phyloP scores from a whole-genome alignment of 1,140 invertebrate genomes.

The Caenorhabditis inopinata region DNA sequence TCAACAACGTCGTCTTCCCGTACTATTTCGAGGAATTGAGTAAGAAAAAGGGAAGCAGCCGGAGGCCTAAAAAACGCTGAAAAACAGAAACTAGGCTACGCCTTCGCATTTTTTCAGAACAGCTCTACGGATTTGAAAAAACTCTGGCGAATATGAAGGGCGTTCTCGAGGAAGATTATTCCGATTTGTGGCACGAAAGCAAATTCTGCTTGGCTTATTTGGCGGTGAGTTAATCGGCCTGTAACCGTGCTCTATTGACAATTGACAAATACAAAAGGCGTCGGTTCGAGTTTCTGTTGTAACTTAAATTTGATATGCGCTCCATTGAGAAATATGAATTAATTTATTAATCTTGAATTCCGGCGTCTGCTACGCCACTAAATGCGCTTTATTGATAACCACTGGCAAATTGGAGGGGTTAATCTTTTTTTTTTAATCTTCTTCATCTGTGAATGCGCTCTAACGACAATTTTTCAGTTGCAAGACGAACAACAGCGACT shows the following conservation, averaged over 20 bases:
- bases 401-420: too few relatives aligned
- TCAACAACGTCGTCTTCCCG: conserved; percentile 7
- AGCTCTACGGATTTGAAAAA: background rate
- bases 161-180: background rate
- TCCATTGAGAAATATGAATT: too few relatives aligned
- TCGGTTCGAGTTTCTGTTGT: too few relatives aligned
- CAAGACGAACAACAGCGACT: background rate
- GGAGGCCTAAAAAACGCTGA: too few relatives aligned
- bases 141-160: background rate
- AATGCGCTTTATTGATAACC: too few relatives aligned
- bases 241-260: background rate
- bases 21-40: conserved; percentile 19
- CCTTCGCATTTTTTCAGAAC: background rate
- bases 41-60: background rate
- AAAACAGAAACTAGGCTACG: too few relatives aligned
- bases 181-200: background rate
- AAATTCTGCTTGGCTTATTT: conserved; percentile 6
- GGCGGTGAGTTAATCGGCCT: background rate
- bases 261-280: too few relatives aligned
- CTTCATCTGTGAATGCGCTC: too few relatives aligned
- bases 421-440: too few relatives aligned
- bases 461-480: background rate
- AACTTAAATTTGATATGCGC: too few relatives aligned
- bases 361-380: too few relatives aligned
- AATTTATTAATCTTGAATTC: too few relatives aligned